Conservation (phyloP, 2,888 invertebrate genomes). For the Eupithecia inturbata region DNA sequence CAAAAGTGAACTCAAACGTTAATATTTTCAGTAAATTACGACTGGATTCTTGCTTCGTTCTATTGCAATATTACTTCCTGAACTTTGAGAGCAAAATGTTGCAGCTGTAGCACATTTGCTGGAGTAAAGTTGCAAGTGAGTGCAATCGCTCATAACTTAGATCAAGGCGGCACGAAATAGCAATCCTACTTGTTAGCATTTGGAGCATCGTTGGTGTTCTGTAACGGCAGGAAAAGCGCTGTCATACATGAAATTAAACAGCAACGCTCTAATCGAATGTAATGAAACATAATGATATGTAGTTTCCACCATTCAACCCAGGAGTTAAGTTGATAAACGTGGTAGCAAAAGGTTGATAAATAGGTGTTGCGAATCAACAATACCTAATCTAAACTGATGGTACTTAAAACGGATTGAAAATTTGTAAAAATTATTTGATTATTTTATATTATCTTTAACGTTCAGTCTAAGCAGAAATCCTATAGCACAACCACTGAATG, state of each 20-base stretch:
- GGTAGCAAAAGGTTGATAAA: too few species aligned
- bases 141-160: conserved; percentile 8
- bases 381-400: too few species aligned
- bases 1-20: not conserved
- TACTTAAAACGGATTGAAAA: too few species aligned
- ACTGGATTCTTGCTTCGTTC: not conserved
- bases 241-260: not conserved
- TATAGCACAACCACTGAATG: not conserved
- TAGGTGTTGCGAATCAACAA: too few species aligned
- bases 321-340: not conserved
- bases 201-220: not conserved
- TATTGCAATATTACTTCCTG: conserved; percentile 5
- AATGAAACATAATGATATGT: not conserved
- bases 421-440: too few species aligned
- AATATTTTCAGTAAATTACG: not conserved
- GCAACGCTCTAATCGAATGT: not conserved
- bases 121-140: not conserved
- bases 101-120: conserved; percentile 1
- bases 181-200: not conserved
- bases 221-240: not conserved
- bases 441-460: not conserved
- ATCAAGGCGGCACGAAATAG: conserved; percentile 17
- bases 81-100: conserved; percentile 4
- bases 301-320: too few species aligned
- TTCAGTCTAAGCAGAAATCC: not conserved